Conservation (phyloP, 2,797 vertebrate genomes). For the Parotocinclus haroldoi region DNA sequence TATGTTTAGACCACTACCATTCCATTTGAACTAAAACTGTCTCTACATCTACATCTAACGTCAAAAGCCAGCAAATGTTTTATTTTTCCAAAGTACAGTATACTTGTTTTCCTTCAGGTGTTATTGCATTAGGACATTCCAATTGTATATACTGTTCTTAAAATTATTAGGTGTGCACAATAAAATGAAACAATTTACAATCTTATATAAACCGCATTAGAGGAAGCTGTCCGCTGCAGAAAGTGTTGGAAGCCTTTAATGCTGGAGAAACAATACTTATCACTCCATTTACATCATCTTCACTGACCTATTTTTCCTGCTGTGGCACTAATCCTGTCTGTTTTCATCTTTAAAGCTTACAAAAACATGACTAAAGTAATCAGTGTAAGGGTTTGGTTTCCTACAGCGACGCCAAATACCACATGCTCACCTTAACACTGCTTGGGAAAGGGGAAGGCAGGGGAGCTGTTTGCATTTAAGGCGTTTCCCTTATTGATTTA, state of each 20-base stretch:
- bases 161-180: slow-evolving; percentile 42
- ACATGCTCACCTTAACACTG: slow-evolving; percentile 62
- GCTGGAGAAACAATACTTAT: slow-evolving; percentile 51
- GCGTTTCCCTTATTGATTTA: slow-evolving; percentile 65
- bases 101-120: too few species aligned
- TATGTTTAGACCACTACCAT: slow-evolving; percentile 13
- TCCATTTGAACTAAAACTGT: slow-evolving; percentile 2
- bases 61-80: slow-evolving; percentile 18
- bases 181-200: slow-evolving; percentile 43
- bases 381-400: slow-evolving; percentile 71
- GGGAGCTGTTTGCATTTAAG: slow-evolving; percentile 63
- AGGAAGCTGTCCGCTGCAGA: slow-evolving; percentile 46
- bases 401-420: slow-evolving; percentile 65
- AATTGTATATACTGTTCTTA: slow-evolving; percentile 20
- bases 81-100: slow-evolving; percentile 19
- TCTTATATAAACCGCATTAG: slow-evolving; percentile 30
- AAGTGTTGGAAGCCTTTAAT: slow-evolving; percentile 56
- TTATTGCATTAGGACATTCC: too few species aligned
- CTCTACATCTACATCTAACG: slow-evolving; percentile 4
- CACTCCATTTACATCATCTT: slow-evolving; percentile 56
- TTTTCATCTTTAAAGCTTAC: slow-evolving; percentile 69
- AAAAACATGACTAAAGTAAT: slow-evolving; percentile 70
- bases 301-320: slow-evolving; percentile 61
- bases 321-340: slow-evolving; percentile 57
- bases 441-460: slow-evolving; percentile 55